A percentile compares a stretch with the other conserved stretches of the same genome.
Evolutionary conservation across 2,113 vertebrate genomes (phyloP).

Genomic region (Aptenodytes forsteri): DNA sequence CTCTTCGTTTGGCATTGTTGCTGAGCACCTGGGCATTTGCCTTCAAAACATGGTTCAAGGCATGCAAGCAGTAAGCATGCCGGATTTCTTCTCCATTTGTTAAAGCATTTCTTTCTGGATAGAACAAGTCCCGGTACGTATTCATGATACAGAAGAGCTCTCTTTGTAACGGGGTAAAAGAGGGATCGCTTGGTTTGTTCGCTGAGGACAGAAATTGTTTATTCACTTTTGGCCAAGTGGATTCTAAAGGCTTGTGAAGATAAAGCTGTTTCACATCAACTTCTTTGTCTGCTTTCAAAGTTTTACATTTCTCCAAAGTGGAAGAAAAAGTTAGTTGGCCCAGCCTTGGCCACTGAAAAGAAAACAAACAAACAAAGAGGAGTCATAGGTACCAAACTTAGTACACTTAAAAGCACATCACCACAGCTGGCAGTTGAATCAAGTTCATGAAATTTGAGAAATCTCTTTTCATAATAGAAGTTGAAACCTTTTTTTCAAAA

Average conservation of each 20-base stretch:
- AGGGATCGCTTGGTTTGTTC: background rate
- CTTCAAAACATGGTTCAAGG: conserved; percentile 92
- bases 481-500: background rate
- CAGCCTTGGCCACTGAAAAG: conserved; percentile 85
- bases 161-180: conserved; percentile 81
- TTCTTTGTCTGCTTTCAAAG: conserved; percentile 74
- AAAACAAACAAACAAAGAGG: background rate
- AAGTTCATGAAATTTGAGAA: background rate
- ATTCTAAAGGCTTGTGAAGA: conserved; percentile 85
- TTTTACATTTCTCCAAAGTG: conserved; percentile 73
- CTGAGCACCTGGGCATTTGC: conserved; percentile 88
- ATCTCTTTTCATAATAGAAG: background rate
- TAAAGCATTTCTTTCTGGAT: conserved; percentile 81
- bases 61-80: conserved; percentile 88
- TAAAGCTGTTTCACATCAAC: conserved; percentile 72
- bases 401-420: background rate
- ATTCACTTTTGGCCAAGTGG: conserved; percentile 81
- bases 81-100: conserved; percentile 82
- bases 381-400: background rate
- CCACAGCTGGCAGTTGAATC: background rate
- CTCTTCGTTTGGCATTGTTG: conserved; percentile 83
- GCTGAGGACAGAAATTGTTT: conserved; percentile 53
- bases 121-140: conserved; percentile 88
- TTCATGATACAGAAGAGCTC: conserved; percentile 93
- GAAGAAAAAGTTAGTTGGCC: conserved; percentile 81